Evolutionary conservation across 92 coral and sea anemone species (phyloP), one percentile per base, ranked within the genome.

Genomic region (Umimayanthus kanabou): DNA sequence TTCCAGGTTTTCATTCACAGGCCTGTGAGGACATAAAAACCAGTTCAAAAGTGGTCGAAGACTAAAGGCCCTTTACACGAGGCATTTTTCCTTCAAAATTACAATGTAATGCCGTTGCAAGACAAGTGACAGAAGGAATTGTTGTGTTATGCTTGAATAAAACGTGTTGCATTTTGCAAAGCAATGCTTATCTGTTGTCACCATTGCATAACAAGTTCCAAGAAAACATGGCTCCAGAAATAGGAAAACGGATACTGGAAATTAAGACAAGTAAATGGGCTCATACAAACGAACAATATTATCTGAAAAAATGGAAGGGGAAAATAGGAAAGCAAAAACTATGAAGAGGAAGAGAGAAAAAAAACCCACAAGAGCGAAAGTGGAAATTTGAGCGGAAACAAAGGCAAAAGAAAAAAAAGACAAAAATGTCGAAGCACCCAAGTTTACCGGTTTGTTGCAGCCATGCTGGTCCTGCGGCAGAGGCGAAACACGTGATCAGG

Each of bases 401-500:
- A 45, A 45, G 5, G 11, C 49, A 7, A 76, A 6, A 42, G 18
- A 5, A 20, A 22, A 76, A 6, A 5, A 76, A 75, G 53, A 78
- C 13, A 77, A 78, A 78, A 26, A 4, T 22, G 22, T 6, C 8
- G 18, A 55, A 29, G 6, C 70, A 28, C 9, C 4, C 69, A 61
- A 20, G n/a, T 37, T 75, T 20, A 37, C 79, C 79, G 39, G n/a
- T 75, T 39, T 11, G 53, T 20, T 8, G 79, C n/a, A 75, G 61
- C 16, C 74, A 75, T 30, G 84, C 57, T 47, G 79, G 89, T 88
- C 74, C 89, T 84, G 70, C 96, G 89, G 43, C 95, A 93, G 78
- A 95, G 91, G 37, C 96, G 92, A 81, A 95, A 95, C 96, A 95
- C 98, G 89, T 95, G 98, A 84, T 95, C 98, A 33, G 96, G 94